Base-by-base conservation (phyloP, 2,113 vertebrate genomes). In the Salvelinus namaycush region DNA sequence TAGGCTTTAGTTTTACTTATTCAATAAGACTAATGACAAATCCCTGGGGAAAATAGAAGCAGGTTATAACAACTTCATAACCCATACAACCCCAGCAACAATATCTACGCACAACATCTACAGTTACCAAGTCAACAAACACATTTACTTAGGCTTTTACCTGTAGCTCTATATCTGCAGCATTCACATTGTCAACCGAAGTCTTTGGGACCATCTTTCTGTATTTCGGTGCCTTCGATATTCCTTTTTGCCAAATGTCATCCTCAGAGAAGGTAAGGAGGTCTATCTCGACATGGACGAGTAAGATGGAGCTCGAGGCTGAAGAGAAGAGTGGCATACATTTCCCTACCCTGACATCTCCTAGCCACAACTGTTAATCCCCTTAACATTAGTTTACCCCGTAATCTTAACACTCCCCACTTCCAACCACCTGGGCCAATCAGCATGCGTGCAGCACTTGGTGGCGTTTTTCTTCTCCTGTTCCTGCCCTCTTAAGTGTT, bases 331-430 rank as follows among this genome's bases (percentile, higher is more conserved):
- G 22, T 70, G 20, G n/a, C 44, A 20, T 44, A 11, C 22, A 9
- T 48, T 49, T 49, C 18, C 68, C 20, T 48, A 24, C n/a, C 18
- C 68, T 3, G 5, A 39, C 39, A n/a, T 11, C 7, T 24, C 34
- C 68, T 20, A 48, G 29, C 29, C 39, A 34, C 68, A 18, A 69
- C 18, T 16, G 26, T 13, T 70, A 70, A 70, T 70, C 68, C 34
- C 68, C n/a, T 70, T 70, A 70, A 14, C 68, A 70, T 49, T 70
- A 9, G 44, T 70, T 49, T 49, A 24, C 68, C 68, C 68, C 9
- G 39, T 70, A 70, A 70, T 27, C 68, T 70, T 24, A 70, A 70
- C 9, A 49, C 22, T 49, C 44, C 68, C 44, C n/a, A 4, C 22
- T 48, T 49, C 34, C 20, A 44, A 70, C 68, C n/a, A 22, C 34